Percentiles rank a stretch among this genome's conserved stretches.
phyloP scores from a whole-genome alignment of 2,113 vertebrate genomes.

The Globicephala melas region DNA sequence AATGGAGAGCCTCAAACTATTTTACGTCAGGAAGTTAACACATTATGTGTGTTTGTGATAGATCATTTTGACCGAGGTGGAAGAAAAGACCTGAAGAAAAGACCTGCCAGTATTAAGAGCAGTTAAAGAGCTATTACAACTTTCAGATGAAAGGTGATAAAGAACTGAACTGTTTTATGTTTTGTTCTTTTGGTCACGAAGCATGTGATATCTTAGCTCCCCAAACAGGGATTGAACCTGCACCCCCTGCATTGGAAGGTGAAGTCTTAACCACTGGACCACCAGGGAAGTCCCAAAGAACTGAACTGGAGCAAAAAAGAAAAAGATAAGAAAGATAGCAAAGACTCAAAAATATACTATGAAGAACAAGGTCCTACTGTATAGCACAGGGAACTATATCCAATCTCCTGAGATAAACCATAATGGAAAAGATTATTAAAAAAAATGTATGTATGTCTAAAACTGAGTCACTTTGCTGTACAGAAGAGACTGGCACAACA shows the following conservation, averaged over 20 bases:
- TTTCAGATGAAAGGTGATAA: neutral
- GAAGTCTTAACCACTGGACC: too few relatives aligned
- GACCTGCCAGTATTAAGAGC: neutral
- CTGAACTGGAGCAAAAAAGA: neutral
- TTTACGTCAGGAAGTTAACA: neutral
- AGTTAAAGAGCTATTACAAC: neutral
- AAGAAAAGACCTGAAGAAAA: neutral
- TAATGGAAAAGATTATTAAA: neutral
- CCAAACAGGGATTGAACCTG: too few relatives aligned
- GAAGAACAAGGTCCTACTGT: neutral
- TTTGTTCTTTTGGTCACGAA: too few relatives aligned
- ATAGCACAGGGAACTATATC: neutral
- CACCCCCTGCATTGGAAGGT: too few relatives aligned
- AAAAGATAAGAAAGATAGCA: neutral
- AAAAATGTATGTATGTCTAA: neutral
- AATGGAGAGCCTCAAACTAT: neutral
- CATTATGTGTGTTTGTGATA: neutral
- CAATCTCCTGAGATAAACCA: neutral
- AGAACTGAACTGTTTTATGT: neutral
- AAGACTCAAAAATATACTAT: neutral
- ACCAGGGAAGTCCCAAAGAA: neutral
- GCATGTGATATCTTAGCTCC: too few relatives aligned
- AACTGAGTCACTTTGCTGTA: neutral
- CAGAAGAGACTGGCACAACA: neutral
- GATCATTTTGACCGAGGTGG: neutral